These are phyloP conservation scores for Acyrthosiphon pisum DNA, from an alignment of 1,140 invertebrate species.

Conservation along the genomic window DNA sequence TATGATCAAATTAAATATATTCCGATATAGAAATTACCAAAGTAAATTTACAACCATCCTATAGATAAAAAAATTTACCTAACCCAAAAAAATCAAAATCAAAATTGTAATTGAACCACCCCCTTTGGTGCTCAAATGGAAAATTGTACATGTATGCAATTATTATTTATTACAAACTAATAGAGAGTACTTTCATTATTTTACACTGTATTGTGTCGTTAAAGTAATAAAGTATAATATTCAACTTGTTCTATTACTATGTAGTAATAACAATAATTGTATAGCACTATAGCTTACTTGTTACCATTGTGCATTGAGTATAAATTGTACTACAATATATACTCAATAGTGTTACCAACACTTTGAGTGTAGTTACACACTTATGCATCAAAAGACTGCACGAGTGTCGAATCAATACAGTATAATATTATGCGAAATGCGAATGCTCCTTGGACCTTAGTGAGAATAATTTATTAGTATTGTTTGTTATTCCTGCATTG, in stretches of 20 bases:
- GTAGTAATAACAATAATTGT: no score
- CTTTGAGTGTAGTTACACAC: not conserved
- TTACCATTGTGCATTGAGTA: no score
- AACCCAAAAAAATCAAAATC: not conserved
- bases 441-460: not conserved
- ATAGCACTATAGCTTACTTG: no score
- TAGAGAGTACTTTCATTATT: no score
- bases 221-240: no score
- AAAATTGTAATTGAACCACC: not conserved
- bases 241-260: no score
- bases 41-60: not conserved
- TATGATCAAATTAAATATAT: not conserved
- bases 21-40: not conserved
- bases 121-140: not conserved
- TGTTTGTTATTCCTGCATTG: not conserved
- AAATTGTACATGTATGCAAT: not conserved
- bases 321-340: no score
- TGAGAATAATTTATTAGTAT: not conserved
- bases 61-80: not conserved
- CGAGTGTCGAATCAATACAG: not conserved
- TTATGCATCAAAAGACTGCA: not conserved
- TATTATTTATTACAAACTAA: not conserved
- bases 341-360: not conserved
- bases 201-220: no score
- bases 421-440: no score